Evolutionary conservation across 2,113 vertebrate genomes (phyloP), one percentile per base, ranked within the genome.

Genomic region (Merops nubicus): DNA sequence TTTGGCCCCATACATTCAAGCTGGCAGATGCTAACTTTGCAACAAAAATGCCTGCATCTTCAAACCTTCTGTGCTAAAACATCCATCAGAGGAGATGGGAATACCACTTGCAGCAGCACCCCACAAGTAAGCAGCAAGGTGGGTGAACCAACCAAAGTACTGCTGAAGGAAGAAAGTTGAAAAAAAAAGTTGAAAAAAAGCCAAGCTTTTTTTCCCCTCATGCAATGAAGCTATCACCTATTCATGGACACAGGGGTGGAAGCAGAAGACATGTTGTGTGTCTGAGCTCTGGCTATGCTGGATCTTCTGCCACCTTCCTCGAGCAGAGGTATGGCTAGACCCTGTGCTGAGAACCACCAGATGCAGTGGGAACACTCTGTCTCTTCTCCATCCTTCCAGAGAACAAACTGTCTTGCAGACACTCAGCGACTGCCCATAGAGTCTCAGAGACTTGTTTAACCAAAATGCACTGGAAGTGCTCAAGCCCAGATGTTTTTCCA

Each of bases 211-310:
- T 26, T 50, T 31, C 23, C 16, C 48, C 54, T 48, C 45, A 9
- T 51, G 47, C 26, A 80, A 47, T 56, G 68, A 65, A 7, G 51
- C 26, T 54, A 80, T 64, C 36, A 62, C 9, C 64, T 74, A 22
- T 2, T 25, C 8, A 1, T n/a, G 45, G 86, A 47, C 48, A 45
- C 9, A 8, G 36, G 33, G 11, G 10, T 34, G 13, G 54, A 80
- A 83, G 7, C 11, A 22, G 20, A 90, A 89, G 19, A 34, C 23
- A 31, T 0, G 0, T 5, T 53, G 23, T 11, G 33, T 36, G 6
- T 28, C 60, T 75, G n/a, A 56, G 34, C 31, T 92, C 76, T 83
- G 31, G 21, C 53, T 65, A 7, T 1, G 2, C 11, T 1, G 8
- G 29, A 38, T 68, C 45, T 76, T 73, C n/a, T 56, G 15, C 59